These are phyloP conservation scores for Lamellibrachia luymesi DNA, from an alignment of 1,140 invertebrate genomes.

Conservation along the genomic window DNA sequence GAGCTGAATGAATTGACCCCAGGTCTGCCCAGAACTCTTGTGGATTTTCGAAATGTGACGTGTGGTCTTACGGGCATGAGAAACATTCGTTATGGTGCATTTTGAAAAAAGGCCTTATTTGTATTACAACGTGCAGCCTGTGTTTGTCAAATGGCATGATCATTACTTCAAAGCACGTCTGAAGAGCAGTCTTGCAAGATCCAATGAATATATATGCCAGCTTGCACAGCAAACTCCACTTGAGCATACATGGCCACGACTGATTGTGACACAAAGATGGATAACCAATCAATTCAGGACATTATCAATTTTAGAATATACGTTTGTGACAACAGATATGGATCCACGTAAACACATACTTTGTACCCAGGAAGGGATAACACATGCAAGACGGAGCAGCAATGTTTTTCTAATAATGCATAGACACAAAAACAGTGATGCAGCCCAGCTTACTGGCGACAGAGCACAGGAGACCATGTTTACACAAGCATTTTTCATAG, in stretches of 20 bases:
- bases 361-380: neutral
- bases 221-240: neutral
- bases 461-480: neutral
- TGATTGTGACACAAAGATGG: neutral
- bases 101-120: too few species aligned
- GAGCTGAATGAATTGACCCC: too few species aligned
- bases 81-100: too few species aligned
- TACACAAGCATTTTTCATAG: neutral
- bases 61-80: too few species aligned
- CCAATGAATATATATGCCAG: neutral
- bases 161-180: neutral
- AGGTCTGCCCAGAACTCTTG: too few species aligned
- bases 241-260: neutral
- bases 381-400: neutral
- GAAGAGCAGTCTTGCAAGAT: neutral
- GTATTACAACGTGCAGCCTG: neutral
- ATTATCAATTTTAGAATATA: neutral
- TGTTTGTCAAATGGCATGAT: neutral
- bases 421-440: neutral
- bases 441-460: neutral
- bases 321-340: neutral
- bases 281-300: neutral
- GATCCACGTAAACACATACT: neutral
- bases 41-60: too few species aligned
- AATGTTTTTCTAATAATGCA: neutral